Base-by-base conservation (phyloP, 2,888 invertebrate genomes). In the Ectobius pallidus region DNA sequence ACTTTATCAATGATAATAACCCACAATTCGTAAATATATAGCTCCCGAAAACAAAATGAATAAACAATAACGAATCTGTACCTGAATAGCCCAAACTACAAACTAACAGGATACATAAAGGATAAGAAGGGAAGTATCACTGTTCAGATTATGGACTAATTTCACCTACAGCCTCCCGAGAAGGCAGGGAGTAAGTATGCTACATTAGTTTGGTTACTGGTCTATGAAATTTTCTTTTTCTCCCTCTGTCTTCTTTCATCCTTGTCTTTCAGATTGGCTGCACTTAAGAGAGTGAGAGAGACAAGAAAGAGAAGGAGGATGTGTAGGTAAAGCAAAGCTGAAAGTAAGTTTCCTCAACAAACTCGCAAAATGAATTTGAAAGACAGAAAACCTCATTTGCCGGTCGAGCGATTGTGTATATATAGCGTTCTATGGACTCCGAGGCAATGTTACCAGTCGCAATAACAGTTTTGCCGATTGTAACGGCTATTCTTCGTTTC, bases 331-430 rank as follows among this genome's bases (percentile, higher is more conserved):
- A 61, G 39, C 44, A 42, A 70, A 65, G 65, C 65, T 65, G 58
- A 58, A 58, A 69, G 58, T 34, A 70, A 70, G 18, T 58, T 70
- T 58, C 58, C 55, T 42, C 44, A 39, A 70, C 71, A 65, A 71
- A 67, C 65, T 75, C 67, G 70, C 74, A 74, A 75, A 75, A 75
- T 74, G 75, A 75, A 75, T 75, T 75, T 75, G 70, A 74, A 73
- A 73, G 74, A 74, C 71, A 74, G 74, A 74, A 72, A 74, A 75
- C 73, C 75, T 75, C 75, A 75, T 75, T 75, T 75, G 73, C 69
- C 74, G 75, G 75, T 74, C 73, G 75, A 74, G 62, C 70, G 74
- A 70, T 52, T 71, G 73, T 75, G 55, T 58, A n/a, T 58, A 25
- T 55, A 27, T 55, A 58, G 58, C 27, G n/a, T 14, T 9, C 58